These are phyloP conservation scores for Bellardia pandia DNA, from an alignment of 2,888 invertebrate species.

Conservation along the genomic window DNA sequence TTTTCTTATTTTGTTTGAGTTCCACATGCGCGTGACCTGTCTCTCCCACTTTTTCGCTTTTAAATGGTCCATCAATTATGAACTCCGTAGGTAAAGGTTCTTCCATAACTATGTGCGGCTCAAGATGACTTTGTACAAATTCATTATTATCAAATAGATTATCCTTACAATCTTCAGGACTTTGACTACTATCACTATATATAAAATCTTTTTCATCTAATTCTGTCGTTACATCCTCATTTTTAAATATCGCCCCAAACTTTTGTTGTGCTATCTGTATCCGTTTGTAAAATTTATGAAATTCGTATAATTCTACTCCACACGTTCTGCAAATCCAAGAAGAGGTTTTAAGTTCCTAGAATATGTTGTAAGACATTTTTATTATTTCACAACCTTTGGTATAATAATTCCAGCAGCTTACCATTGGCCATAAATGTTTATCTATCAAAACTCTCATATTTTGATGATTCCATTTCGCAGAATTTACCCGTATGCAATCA, in stretches of 20 bases:
- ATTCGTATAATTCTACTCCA: conserved; percentile 65
- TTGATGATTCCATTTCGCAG: conserved; percentile 45
- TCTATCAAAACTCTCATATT: conserved; percentile 50
- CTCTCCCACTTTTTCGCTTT: conserved; percentile 8
- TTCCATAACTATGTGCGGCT: conserved; percentile 31
- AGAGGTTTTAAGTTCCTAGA: not conserved
- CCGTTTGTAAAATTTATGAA: conserved; percentile 78
- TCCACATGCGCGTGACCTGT: not conserved
- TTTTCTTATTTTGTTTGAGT: conserved; percentile 33
- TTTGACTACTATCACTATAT: not conserved
- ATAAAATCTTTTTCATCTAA: not conserved
- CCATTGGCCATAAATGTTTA: conserved; percentile 65
- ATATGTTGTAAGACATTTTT: not conserved
- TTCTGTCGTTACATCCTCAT: conserved; percentile 42
- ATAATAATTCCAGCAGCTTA: conserved; percentile 23
- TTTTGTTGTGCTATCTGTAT: conserved; percentile 75
- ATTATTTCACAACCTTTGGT: not conserved
- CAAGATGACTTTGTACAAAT: conserved; percentile 5
- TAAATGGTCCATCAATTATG: conserved; percentile 34
- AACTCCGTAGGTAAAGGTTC: conserved; percentile 45
- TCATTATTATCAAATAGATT: not conserved
- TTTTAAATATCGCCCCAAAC: conserved; percentile 71
- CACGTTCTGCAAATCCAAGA: conserved; percentile 28
- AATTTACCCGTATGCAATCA: conserved; percentile 42
- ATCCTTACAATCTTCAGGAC: conserved; percentile 18